A percentile compares a stretch with the other conserved stretches of the same genome.
phyloP scores from a whole-genome alignment of 2,888 invertebrate species.

The Lycaena phlaeas region DNA sequence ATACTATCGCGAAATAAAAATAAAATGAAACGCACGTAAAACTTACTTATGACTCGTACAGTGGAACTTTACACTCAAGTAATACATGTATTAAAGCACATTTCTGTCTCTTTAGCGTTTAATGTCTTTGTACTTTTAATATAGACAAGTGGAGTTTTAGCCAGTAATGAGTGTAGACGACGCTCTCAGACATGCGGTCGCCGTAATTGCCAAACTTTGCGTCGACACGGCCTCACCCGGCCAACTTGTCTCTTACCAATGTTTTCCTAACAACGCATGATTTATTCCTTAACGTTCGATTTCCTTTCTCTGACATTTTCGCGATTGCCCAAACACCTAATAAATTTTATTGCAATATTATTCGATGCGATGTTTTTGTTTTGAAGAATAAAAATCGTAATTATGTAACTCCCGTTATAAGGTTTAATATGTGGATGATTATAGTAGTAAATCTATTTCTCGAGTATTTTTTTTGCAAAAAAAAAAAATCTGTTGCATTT shows the following conservation, averaged over 20 bases:
- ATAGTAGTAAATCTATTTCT: no score
- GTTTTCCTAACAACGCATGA: conserved; percentile 58
- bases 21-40: not conserved
- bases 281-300: conserved; percentile 21
- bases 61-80: conserved; percentile 4
- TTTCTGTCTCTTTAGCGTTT: conserved; percentile 9
- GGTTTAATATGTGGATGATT: no score
- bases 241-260: conserved; percentile 60
- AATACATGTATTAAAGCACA: conserved; percentile 8
- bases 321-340: not conserved
- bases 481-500: no score
- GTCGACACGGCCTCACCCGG: conserved; percentile 41
- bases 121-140: conserved; percentile 47
- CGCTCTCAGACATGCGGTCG: conserved; percentile 70
- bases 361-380: not conserved
- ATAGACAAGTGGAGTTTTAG: conserved; percentile 61
- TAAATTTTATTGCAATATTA: conserved; percentile 5
- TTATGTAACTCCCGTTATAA: no score
- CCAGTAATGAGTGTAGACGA: conserved; percentile 66
- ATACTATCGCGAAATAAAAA: no score
- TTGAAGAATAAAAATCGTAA: no score
- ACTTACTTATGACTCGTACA: not conserved
- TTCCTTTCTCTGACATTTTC: conserved; percentile 1
- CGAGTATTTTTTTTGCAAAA: no score
- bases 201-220: conserved; percentile 71